Percentiles rank a stretch among this genome's conserved stretches.
Evolutionary conservation across 2,113 vertebrate species (phyloP).

Genomic region (Nycticorax nycticorax): DNA sequence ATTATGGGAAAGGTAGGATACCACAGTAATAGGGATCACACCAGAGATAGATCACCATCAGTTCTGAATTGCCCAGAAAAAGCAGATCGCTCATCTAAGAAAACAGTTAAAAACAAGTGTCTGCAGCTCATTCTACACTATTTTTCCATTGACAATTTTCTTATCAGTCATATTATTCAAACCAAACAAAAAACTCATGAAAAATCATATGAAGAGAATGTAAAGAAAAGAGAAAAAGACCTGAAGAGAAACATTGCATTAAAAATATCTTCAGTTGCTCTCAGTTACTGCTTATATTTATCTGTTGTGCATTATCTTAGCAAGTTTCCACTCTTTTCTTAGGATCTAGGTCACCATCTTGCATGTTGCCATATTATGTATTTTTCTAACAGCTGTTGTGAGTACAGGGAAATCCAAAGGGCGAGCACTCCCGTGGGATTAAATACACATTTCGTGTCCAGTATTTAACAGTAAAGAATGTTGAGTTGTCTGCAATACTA

Average conservation of each 20-base stretch:
- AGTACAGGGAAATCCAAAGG: neutral
- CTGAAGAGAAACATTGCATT: neutral
- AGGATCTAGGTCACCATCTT: neutral
- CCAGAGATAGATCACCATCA: neutral
- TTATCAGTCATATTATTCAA: neutral
- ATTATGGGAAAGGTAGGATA: neutral
- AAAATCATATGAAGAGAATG: neutral
- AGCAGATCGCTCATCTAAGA: neutral
- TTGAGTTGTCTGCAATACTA: neutral
- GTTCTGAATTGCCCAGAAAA: neutral
- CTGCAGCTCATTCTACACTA: neutral
- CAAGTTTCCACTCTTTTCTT: neutral
- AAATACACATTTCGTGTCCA: neutral
- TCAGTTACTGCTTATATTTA: neutral
- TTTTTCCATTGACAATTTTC: neutral
- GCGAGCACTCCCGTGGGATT: accelerated
- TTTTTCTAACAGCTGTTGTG: neutral
- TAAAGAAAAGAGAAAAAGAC: neutral
- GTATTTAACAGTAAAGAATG: neutral
- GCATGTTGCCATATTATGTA: accelerated
- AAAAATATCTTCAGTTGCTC: neutral
- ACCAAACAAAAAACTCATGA: neutral
- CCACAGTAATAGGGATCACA: neutral
- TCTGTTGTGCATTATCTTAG: neutral
- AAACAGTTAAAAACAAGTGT: neutral